Base-by-base conservation (phyloP, 2,797 vertebrate species). In the Scolopax rusticola region DNA sequence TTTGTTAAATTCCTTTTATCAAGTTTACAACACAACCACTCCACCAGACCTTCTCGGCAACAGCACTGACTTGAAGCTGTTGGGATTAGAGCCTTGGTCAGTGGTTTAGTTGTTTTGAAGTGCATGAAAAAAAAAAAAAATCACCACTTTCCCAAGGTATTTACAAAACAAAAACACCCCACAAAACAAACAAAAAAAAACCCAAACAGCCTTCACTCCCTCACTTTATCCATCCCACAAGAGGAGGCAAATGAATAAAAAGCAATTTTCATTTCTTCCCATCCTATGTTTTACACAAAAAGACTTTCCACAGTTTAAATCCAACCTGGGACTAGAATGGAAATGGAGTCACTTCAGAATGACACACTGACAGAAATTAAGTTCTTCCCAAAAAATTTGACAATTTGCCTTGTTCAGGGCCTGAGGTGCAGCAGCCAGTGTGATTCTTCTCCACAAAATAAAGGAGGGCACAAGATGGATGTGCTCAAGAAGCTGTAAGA, bases 401-500 rank as follows among this genome's bases (percentile, higher is more conserved):
- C 10, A 40, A 56, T 56, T 51, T 67, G 14, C 4, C 61, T 17
- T 27, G 12, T 69, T 71, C 68, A 64, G 27, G 20, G 7, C 27
- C 56, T 6, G 15, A 51, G 36, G 23, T 43, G 30, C 59, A 87
- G 68, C 30, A 86, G 54, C 18, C 48, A 50, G 47, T 5, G n/a
- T 25, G 68, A 56, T 54, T 76, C 67, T 60, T 68, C 59, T 69
- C 75, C 56, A 67, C 16, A 61, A 80, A 92, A 77, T 17, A 73
- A 80, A 81, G 6, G 16, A 81, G 6, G 16, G 33, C 33, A 61
- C 9, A 23, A 23, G 12, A 54, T 0, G 6, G 19, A 78, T n/a
- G 33, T 0, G 1, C 24, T 63, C 0, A 2, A 40, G 38, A 32
- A 40, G 40, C 76, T 53, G 5, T 10, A 61, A n/a, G 38, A 43